These are phyloP conservation scores for Acanthosoma haemorrhoidale DNA, from an alignment of 2,888 invertebrate genomes.

Conservation along the genomic window DNA sequence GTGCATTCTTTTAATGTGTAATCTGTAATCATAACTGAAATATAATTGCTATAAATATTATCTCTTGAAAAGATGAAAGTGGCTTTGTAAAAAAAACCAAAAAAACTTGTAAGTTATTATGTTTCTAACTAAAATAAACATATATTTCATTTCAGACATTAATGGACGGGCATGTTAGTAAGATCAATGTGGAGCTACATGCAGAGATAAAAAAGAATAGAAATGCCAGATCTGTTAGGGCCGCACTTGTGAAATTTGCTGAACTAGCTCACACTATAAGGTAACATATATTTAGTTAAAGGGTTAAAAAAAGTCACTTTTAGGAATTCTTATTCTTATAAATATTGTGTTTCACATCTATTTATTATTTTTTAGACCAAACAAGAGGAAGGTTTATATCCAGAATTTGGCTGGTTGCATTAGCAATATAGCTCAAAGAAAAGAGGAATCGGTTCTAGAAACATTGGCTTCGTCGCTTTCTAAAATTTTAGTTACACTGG, in stretches of 20 bases:
- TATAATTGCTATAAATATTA: not conserved
- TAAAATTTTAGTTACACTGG: conserved; percentile 61
- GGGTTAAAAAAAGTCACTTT: too few species aligned
- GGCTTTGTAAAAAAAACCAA: too few species aligned
- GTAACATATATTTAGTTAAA: conserved; percentile 40
- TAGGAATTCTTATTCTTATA: not conserved
- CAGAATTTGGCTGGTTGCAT: conserved; percentile 68
- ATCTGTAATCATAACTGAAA: too few species aligned
- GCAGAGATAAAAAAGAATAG: conserved; percentile 78
- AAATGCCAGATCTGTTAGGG: conserved; percentile 61
- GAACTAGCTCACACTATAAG: conserved; percentile 66
- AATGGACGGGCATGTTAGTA: conserved; percentile 62
- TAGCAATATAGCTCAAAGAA: conserved; percentile 62
- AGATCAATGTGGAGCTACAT: conserved; percentile 73
- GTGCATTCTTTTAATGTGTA: too few species aligned
- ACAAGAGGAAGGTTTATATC: conserved; percentile 72
- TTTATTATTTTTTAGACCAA: conserved; percentile 50
- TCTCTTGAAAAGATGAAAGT: too few species aligned
- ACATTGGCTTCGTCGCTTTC: conserved; percentile 58
- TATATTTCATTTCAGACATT: conserved; percentile 49
- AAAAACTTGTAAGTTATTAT: too few species aligned
- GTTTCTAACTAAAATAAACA: not conserved
- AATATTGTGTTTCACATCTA: not conserved
- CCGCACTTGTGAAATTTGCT: conserved; percentile 70
- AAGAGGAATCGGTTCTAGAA: conserved; percentile 67